Base-by-base conservation (phyloP, 2,888 invertebrate genomes). In the Philonicus albiceps region DNA sequence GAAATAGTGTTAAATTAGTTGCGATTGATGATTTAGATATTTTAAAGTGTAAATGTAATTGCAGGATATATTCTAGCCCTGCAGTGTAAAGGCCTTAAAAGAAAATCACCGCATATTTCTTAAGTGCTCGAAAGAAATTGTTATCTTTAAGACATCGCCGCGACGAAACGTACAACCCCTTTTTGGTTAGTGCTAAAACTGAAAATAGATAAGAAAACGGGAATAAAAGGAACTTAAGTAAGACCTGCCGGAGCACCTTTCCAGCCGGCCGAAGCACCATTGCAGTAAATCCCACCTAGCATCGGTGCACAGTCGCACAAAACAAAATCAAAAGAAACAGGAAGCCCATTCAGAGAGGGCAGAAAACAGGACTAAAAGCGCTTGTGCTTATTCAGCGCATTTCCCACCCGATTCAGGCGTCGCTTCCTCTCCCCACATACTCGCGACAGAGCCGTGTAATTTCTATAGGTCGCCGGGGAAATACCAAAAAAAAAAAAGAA, bases 341-440 rank as follows among this genome's bases (percentile, higher is more conserved):
- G 81, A 81, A 64, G 55, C 34, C 55, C 34, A 22, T 81, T 81
- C n/a, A n/a, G n/a, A 81, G 55, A 34, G 19, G n/a, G 34, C 81
- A 81, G 43, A 64, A 81, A 81, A 81, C 81, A 64, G 31, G 55
- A 81, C 64, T 64, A 43, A 40, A 73, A 64, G 64, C 40, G 73
- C 73, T 84, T 84, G 84, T 84, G 84, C 72, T 84, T 84, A 84
- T 84, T 84, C 84, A 84, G 84, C 84, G 84, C 73, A 84, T 84
- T 84, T 84, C 37, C 16, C 84, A 49, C 43, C 73, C 73, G 43
- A 73, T 43, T 84, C 84, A 78, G 27, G 22, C 49, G 43, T 27
- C n/a, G 27, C 2, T 3, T 16, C 43, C 55, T 19, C n/a, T n/a
- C 27, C 73, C 84, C 72, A 34, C 73, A 30, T 13, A 5, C 72